Evolutionary conservation across 2,888 invertebrate genomes (phyloP), one percentile per base, ranked within the genome.

Genomic region (Himalopsyche japonica): DNA sequence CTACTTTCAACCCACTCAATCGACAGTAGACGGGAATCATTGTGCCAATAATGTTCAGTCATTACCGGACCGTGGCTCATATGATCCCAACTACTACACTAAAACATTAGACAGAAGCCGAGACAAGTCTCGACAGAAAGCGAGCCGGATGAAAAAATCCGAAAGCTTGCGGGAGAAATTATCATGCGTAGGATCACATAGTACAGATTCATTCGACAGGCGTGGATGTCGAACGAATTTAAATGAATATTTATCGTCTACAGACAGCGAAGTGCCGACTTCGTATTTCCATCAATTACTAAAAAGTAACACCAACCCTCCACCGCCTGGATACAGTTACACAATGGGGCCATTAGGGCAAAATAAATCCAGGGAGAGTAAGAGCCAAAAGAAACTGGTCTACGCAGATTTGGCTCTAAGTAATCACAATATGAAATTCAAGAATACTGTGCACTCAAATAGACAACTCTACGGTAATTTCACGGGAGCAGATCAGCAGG

Each of bases 21-120:
- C 47, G 94, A 94, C 94, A 87, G 93, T 94, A 89, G 91, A 92
- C 88, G 94, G 94, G 88, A 93, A 94, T 87, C 92, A 94, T 87
- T 90, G 91, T 2, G 91, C 91, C 84, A 92, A 92, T 86, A 85
- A 85, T 20, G 91, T 91, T 88, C 92, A 92, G 82, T 89, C 91
- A 85, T 89, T 91, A 0, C 92, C 91, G 83, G 91, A 92, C 81
- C 92, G 92, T 84, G 84, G 80, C 91, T 92, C 20, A 91, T 92
- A 89, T 92, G 92, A 49, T 92, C 92, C 47, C 87, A 85, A 87
- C 20, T 92, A 91, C 86, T 92, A 91, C 87, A 91, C 92, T 24
- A 92, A 92, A 88, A 92, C 92, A 47, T 88, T 92, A 80, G 92
- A 92, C 88, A 90, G 92, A 88, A 92, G 89, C 37, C 90, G 91